A percentile compares a stretch with the other conserved stretches of the same genome.
phyloP scores from a whole-genome alignment of 2,888 invertebrate genomes.

The Crossocerus cetratus region DNA sequence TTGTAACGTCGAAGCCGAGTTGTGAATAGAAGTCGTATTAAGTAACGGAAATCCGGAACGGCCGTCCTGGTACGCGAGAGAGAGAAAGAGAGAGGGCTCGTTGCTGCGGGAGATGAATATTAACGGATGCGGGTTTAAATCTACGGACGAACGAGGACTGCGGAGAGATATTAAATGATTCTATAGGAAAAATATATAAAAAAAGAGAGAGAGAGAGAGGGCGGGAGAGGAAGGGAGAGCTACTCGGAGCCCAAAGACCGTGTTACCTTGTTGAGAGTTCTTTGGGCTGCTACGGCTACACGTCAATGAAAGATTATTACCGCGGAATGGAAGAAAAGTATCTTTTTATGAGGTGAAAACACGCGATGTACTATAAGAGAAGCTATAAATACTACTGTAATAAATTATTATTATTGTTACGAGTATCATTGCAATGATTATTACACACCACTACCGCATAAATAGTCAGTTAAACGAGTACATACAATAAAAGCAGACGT shows the following conservation, averaged over 20 bases:
- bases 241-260: conserved; percentile 67
- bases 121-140: neutral
- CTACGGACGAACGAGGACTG: neutral
- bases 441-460: conserved; percentile 61
- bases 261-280: conserved; percentile 76
- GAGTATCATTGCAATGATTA: conserved; percentile 67
- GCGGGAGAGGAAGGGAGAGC: conserved; percentile 23
- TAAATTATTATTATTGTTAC: conserved; percentile 70
- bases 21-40: conserved; percentile 25
- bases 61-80: conserved; percentile 60
- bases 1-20: conserved; percentile 28
- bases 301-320: conserved; percentile 53
- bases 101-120: conserved; percentile 21
- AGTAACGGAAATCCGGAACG: conserved; percentile 42
- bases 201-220: neutral
- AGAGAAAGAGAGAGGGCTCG: no score
- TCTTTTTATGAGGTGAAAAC: conserved; percentile 67
- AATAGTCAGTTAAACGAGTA: conserved; percentile 51
- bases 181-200: no score
- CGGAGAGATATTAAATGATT: conserved; percentile 17
- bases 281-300: conserved; percentile 67
- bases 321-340: conserved; percentile 48
- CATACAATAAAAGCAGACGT: conserved; percentile 32
- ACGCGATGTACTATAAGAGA: conserved; percentile 71
- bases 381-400: conserved; percentile 71